Percentiles rank a stretch among this genome's conserved stretches.
Evolutionary conservation across 2,888 invertebrate genomes (phyloP).

Genomic region (Xestia xanthographa): DNA sequence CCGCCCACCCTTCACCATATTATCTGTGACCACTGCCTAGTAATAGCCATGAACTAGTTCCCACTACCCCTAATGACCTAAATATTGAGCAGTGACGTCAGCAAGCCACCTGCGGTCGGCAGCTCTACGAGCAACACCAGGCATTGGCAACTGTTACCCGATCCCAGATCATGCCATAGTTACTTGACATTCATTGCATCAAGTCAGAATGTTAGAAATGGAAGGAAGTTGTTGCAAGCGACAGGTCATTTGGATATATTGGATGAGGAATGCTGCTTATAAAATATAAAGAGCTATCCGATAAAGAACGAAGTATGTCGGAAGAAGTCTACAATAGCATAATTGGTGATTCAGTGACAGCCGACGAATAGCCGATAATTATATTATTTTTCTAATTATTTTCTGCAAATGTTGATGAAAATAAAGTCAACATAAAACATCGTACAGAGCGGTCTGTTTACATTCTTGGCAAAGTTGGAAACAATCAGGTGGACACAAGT

Average conservation of each 20-base stretch:
- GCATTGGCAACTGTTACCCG: not conserved
- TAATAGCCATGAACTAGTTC: slow-evolving; percentile 3
- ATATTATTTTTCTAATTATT: not conserved
- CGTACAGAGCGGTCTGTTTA: slow-evolving; percentile 6
- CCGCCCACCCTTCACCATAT: not conserved
- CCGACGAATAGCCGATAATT: not conserved
- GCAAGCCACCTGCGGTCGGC: not conserved
- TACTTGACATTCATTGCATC: not conserved
- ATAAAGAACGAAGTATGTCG: not conserved
- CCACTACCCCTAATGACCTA: slow-evolving; percentile 1
- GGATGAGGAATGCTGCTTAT: not conserved
- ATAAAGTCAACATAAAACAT: not conserved
- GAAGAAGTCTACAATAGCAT: not conserved
- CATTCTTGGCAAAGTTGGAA: slow-evolving; percentile 34
- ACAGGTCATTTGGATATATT: not conserved
- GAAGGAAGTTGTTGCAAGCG: not conserved
- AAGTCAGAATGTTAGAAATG: not conserved
- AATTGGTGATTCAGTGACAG: not conserved
- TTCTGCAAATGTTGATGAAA: not conserved
- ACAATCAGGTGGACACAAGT: slow-evolving; percentile 20
- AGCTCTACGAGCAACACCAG: not conserved
- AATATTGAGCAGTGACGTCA: slow-evolving; percentile 29
- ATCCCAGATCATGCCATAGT: not conserved
- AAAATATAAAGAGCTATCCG: not conserved
- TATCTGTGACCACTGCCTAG: too few species aligned